Evolutionary conservation across 2,888 invertebrate genomes (phyloP), one percentile per base, ranked within the genome.

Genomic region (Acleris sparsana): DNA sequence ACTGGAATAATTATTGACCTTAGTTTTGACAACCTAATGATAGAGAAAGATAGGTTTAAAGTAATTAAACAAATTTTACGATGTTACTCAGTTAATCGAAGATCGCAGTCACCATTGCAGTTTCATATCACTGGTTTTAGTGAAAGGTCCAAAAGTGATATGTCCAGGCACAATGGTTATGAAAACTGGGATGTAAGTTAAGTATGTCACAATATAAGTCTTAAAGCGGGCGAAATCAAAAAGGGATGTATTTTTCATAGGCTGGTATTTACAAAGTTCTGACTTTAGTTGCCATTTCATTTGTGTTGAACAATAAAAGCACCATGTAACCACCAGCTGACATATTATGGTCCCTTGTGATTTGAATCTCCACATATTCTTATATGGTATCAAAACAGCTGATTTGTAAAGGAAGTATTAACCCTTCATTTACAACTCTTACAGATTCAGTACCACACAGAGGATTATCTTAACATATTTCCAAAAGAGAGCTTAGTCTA

Each of bases 11-110:
- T 96, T 17, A 95, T 99, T 72, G 99, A 99, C 83, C 94, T 98
- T 79, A 97, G 97, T 79, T 99, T 98, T 85, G 98, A 98, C 81
- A 93, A 97, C 71, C 90, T 97, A 58, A 99, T 99, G 99, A 95
- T 94, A 70, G 96, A 96, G 71, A 96, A 96, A 90, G 98, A 98
- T 83, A 94, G 98, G 77, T 95, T 95, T 67, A 98, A 98, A 92
- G 95, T 97, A 73, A 95, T 97, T 11, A 98, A 98, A 84, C 99
- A 99, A 90, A 94, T 99, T 73, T 93, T 97, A 71, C 94, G 97
- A 62, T 97, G 98, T 77, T 99, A 99, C 80, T 97, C 98, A 9
- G 94, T 97, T 65, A 99, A 99, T 83, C 93, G 99, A 75, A 93
- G 98, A 77, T 95, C 97, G 3, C 80, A 88, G 17, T 94, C 95